phyloP scores from a whole-genome alignment of 1,140 invertebrate species.

The Drosophila persimilis region DNA sequence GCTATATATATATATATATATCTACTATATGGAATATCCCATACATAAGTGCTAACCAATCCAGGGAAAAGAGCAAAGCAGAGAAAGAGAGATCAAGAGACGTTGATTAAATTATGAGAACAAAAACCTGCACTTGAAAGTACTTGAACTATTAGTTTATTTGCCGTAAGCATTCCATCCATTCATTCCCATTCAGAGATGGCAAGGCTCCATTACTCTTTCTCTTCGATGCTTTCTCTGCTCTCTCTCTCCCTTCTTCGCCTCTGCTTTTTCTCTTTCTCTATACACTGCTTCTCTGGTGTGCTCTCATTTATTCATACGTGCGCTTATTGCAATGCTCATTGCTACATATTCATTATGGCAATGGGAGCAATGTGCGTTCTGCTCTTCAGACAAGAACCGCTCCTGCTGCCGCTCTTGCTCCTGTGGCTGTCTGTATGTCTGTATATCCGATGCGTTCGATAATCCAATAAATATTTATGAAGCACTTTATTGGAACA shows the following conservation, averaged over 20 bases:
- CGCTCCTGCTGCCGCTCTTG: constrained; percentile 6
- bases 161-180: constrained; percentile 27
- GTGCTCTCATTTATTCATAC: constrained; percentile 76
- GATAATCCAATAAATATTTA: constrained; percentile 82
- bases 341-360: constrained; percentile 79
- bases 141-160: constrained; percentile 62
- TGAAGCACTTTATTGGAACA: constrained; percentile 82
- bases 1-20: no score
- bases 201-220: constrained; percentile 20
- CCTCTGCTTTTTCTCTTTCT: constrained; percentile 46
- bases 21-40: no score
- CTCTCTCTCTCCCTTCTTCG: constrained; percentile 21
- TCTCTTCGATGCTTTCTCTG: constrained; percentile 3
- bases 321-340: constrained; percentile 80
- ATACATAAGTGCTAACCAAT: background rate
- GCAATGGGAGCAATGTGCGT: constrained; percentile 72
- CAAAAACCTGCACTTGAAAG: constrained; percentile 20
- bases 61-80: background rate
- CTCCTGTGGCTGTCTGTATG: constrained; percentile 10
- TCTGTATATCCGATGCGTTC: constrained; percentile 62
- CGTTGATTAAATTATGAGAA: constrained; percentile 28
- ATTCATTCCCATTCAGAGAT: constrained; percentile 41
- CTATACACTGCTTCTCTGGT: constrained; percentile 19
- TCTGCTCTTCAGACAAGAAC: constrained; percentile 33
- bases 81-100: background rate